phyloP scores from a whole-genome alignment of 2,797 vertebrate species.

The Eupleurogrammus muticus region DNA sequence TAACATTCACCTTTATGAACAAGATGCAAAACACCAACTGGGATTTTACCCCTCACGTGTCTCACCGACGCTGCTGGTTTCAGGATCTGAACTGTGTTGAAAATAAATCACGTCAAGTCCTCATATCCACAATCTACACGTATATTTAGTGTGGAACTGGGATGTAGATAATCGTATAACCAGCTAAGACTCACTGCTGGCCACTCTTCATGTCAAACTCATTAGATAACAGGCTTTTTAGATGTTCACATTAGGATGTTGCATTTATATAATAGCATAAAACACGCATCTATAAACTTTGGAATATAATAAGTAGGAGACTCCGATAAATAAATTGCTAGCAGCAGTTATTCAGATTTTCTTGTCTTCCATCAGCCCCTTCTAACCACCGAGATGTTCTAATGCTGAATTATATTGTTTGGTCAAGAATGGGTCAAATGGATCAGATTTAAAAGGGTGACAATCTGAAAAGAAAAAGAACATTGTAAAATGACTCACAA shows the following conservation, averaged over 20 bases:
- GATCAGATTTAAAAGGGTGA: background rate
- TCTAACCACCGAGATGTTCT: background rate
- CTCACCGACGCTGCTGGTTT: slow-evolving; percentile 23
- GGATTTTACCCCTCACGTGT: background rate
- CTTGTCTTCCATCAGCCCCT: background rate
- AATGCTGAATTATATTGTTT: slow-evolving; percentile 5
- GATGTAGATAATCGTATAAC: background rate
- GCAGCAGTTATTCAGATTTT: background rate
- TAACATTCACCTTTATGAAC: slow-evolving; percentile 27
- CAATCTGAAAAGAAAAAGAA: background rate
- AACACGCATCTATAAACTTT: slow-evolving; percentile 6
- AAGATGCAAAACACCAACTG: slow-evolving; percentile 16
- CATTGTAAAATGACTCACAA: background rate
- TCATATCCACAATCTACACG: background rate
- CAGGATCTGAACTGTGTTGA: slow-evolving; percentile 8
- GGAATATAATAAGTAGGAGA: background rate
- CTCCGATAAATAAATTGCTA: background rate
- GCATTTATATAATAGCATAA: background rate
- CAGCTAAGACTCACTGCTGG: background rate
- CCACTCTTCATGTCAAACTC: slow-evolving; percentile 4
- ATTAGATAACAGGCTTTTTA: background rate
- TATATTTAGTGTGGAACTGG: background rate
- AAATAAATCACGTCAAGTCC: background rate
- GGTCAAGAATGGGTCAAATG: background rate
- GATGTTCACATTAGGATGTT: background rate